Conservation (phyloP, 2,888 invertebrate genomes). For the Callyntrura sp. region DNA sequence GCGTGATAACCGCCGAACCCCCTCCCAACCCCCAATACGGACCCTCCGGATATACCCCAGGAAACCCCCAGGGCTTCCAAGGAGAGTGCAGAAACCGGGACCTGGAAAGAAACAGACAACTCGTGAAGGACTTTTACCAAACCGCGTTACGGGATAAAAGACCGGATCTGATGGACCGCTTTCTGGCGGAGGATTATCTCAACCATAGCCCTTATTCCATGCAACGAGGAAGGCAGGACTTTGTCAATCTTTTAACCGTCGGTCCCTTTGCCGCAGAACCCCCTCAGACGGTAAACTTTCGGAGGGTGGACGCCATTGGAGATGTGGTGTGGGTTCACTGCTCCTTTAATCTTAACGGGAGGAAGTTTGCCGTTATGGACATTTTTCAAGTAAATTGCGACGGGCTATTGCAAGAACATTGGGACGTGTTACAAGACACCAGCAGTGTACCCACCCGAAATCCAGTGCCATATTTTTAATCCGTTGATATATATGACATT, state of each 20-base stretch:
- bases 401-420: constrained; percentile 74
- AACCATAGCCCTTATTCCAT: constrained; percentile 68
- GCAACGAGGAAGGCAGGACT: background rate
- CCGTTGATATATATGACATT: too few species aligned
- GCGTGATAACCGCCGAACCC: too few species aligned
- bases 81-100: constrained; percentile 41
- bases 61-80: too few species aligned
- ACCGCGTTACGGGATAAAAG: constrained; percentile 69
- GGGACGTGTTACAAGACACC: constrained; percentile 76
- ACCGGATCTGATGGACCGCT: constrained; percentile 46
- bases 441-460: constrained; percentile 52
- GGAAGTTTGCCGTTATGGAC: constrained; percentile 68
- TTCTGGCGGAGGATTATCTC: constrained; percentile 57
- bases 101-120: constrained; percentile 59
- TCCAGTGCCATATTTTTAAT: too few species aligned
- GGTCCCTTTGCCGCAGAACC: too few species aligned
- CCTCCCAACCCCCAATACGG: too few species aligned
- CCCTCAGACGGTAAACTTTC: constrained; percentile 64
- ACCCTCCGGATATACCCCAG: too few species aligned
- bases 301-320: constrained; percentile 51
- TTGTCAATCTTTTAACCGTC: background rate
- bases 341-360: constrained; percentile 24
- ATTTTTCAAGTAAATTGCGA: constrained; percentile 75
- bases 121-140: constrained; percentile 69
- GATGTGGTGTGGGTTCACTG: constrained; percentile 73